phyloP scores from a whole-genome alignment of 2,113 vertebrate species.

The Eleginops maclovinus region DNA sequence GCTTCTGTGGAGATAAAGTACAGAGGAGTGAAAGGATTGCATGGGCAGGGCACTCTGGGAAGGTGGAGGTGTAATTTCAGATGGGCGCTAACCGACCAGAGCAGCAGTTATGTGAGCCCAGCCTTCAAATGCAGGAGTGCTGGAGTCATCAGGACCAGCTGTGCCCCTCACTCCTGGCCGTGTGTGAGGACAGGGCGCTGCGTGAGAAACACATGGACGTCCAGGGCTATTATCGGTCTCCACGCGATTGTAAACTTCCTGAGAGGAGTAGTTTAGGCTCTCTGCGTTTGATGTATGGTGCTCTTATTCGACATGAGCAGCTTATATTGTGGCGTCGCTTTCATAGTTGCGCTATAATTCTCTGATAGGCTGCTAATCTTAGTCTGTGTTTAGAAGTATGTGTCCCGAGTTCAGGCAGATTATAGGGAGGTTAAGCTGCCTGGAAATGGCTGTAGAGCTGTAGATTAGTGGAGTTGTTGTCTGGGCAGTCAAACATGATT shows the following conservation, averaged over 20 bases:
- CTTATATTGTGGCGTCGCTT: slow-evolving; percentile 51
- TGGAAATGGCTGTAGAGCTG: slow-evolving; percentile 58
- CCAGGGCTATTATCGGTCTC: slow-evolving; percentile 39
- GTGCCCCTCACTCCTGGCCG: slow-evolving; percentile 68
- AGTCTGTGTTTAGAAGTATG: slow-evolving; percentile 55
- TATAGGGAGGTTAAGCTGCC: slow-evolving; percentile 61
- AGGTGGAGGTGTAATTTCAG: slow-evolving; percentile 81
- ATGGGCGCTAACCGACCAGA: slow-evolving; percentile 58
- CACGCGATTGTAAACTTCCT: slow-evolving; percentile 39
- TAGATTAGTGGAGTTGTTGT: slow-evolving; percentile 56
- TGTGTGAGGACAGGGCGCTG: slow-evolving; percentile 27
- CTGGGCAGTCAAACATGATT: slow-evolving; percentile 9
- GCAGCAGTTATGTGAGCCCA: slow-evolving; percentile 74
- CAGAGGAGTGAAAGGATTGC: slow-evolving; percentile 17
- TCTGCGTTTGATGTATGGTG: slow-evolving; percentile 6
- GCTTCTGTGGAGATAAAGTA: slow-evolving; percentile 23
- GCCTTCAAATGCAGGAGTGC: slow-evolving; percentile 61
- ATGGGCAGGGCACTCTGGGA: slow-evolving; percentile 43
- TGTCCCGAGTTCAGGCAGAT: slow-evolving; percentile 63
- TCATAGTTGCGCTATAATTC: slow-evolving; percentile 47
- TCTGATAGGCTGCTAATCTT: slow-evolving; percentile 57
- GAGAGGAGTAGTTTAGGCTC: background rate
- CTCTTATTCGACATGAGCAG: slow-evolving; percentile 30
- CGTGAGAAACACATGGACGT: slow-evolving; percentile 42
- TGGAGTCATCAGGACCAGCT: slow-evolving; percentile 72